phyloP scores from a whole-genome alignment of 2,888 invertebrate species.

The Ennomos erosarius region DNA sequence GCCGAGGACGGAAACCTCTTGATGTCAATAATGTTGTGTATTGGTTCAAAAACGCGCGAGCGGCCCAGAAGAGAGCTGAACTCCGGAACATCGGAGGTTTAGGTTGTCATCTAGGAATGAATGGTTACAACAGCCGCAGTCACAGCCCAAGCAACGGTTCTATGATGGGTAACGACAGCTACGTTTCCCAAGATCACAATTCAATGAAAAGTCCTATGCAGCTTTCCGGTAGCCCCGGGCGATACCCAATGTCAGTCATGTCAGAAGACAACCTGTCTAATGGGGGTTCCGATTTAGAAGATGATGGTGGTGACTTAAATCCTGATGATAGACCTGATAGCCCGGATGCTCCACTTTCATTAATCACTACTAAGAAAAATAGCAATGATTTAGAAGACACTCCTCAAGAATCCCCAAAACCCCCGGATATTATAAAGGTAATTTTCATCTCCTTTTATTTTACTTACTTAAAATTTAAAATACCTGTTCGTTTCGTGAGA shows the following conservation, averaged over 20 bases:
- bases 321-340: constrained; percentile 86
- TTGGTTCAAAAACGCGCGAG: constrained; percentile 99
- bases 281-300: constrained; percentile 88
- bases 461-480: constrained; percentile 1
- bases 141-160: constrained; percentile 88
- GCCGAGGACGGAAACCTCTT: constrained; percentile 96
- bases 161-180: constrained; percentile 86
- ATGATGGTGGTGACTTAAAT: constrained; percentile 85
- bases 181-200: constrained; percentile 84
- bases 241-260: constrained; percentile 87
- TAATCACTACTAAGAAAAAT: constrained; percentile 87
- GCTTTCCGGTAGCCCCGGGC: constrained; percentile 81
- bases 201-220: constrained; percentile 87
- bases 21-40: constrained; percentile 98
- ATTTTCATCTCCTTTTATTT: constrained; percentile 21
- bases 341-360: constrained; percentile 88
- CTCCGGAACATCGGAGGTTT: constrained; percentile 87
- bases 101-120: constrained; percentile 85
- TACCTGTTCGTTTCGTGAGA: neutral
- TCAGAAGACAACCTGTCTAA: constrained; percentile 88
- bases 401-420: constrained; percentile 81
- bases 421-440: constrained; percentile 82
- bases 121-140: constrained; percentile 87
- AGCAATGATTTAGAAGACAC: constrained; percentile 78
- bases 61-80: constrained; percentile 97